These are phyloP conservation scores for Catocala fraxini DNA, from an alignment of 2,888 invertebrate genomes.

Conservation along the genomic window DNA sequence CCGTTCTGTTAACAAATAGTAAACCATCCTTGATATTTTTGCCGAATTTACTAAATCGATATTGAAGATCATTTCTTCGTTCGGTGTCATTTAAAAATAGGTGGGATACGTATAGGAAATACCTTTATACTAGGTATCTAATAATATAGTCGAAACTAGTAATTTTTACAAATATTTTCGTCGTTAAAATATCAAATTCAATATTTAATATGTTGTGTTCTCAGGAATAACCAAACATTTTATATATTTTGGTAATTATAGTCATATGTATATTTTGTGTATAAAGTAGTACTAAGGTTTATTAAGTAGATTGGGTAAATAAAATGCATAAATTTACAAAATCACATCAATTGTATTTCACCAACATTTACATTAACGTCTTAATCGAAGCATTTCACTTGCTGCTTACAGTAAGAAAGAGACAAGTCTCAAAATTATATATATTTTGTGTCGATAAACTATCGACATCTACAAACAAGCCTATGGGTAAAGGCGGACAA, in stretches of 20 bases:
- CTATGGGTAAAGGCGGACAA: slow-evolving; percentile 84
- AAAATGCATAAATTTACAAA: slow-evolving; percentile 75
- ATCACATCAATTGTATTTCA: slow-evolving; percentile 88
- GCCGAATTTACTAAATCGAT: background rate
- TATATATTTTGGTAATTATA: no score
- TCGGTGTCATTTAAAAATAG: no score
- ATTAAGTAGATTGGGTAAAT: slow-evolving; percentile 54
- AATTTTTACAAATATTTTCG: no score
- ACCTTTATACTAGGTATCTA: no score
- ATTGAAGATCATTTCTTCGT: background rate
- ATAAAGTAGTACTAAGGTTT: no score
- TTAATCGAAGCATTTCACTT: slow-evolving; percentile 85
- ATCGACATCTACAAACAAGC: slow-evolving; percentile 79
- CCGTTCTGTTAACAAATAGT: slow-evolving; percentile 68
- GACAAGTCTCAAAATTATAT: slow-evolving; percentile 75
- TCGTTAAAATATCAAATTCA: no score
- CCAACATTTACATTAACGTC: slow-evolving; percentile 86
- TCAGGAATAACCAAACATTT: no score
- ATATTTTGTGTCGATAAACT: slow-evolving; percentile 63
- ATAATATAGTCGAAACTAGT: no score
- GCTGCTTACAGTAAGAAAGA: slow-evolving; percentile 82
- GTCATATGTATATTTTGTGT: no score
- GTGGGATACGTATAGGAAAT: no score
- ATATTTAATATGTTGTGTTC: no score
- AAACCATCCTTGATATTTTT: slow-evolving; percentile 8